These are phyloP conservation scores for Myotis vivesi DNA, from an alignment of 2,797 vertebrate species.

Conservation along the genomic window DNA sequence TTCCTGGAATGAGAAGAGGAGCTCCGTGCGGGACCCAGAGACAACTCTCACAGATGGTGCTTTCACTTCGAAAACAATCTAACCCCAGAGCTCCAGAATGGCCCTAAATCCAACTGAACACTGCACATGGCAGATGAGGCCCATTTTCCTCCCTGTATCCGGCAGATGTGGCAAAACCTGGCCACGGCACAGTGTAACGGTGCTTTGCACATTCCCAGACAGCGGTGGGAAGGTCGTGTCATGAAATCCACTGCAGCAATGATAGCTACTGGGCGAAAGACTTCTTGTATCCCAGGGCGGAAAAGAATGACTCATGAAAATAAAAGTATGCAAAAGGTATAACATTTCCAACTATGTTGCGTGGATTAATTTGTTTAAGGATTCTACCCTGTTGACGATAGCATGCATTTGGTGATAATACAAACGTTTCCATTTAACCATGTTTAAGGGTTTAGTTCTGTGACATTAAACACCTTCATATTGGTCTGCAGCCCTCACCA, in stretches of 20 bases:
- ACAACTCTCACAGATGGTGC: background rate
- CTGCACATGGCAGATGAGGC: background rate
- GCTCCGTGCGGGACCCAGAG: background rate
- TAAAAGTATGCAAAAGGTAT: background rate
- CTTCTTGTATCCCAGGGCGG: background rate
- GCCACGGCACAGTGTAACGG: background rate
- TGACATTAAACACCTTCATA: background rate
- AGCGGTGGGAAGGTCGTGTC: background rate
- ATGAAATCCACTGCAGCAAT: background rate
- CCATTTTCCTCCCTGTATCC: background rate
- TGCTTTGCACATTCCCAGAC: background rate
- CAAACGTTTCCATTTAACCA: background rate
- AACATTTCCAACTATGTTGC: background rate
- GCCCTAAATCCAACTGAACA: background rate
- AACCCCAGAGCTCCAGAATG: background rate
- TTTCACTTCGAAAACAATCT: background rate
- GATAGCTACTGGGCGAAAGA: background rate
- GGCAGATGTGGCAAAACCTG: background rate
- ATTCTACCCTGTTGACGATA: background rate
- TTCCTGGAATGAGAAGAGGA: background rate
- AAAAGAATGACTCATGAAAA: background rate
- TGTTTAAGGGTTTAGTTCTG: background rate
- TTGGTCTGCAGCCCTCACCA: background rate
- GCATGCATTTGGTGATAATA: background rate
- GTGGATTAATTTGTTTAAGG: background rate